These are phyloP conservation scores for Pleuronectes platessa DNA, from an alignment of 2,113 vertebrate genomes.

Conservation along the genomic window DNA sequence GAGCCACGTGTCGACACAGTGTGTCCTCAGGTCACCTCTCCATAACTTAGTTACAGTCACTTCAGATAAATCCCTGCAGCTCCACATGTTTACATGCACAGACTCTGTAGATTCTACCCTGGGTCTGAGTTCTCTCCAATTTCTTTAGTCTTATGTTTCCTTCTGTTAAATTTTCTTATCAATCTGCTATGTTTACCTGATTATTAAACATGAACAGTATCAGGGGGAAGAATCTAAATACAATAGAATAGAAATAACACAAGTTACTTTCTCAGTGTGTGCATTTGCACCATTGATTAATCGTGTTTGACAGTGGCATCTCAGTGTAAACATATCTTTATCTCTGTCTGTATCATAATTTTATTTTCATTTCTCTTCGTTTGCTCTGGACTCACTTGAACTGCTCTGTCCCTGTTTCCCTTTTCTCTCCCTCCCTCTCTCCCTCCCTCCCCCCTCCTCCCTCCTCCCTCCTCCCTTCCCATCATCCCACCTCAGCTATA, in stretches of 20 bases:
- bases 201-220: not conserved
- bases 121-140: not conserved
- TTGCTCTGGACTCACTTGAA: conserved; percentile 63
- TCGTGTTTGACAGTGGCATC: conserved; percentile 24
- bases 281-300: conserved; percentile 18
- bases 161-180: conserved; percentile 1
- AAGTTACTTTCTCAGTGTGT: not conserved
- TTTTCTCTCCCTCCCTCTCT: conserved; percentile 29
- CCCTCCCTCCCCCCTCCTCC: not conserved
- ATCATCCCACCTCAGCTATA: conserved; percentile 32
- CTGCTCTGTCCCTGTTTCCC: conserved; percentile 61
- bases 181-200: conserved; percentile 19
- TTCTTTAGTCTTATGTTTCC: not conserved
- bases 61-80: conserved; percentile 24
- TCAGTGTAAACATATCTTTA: conserved; percentile 40
- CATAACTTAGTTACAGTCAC: conserved; percentile 29
- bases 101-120: not conserved
- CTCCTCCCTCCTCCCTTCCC: conserved; percentile 32
- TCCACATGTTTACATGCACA: conserved; percentile 27
- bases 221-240: not conserved
- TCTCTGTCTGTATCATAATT: conserved; percentile 41
- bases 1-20: conserved; percentile 36
- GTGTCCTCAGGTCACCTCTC: conserved; percentile 67
- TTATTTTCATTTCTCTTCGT: conserved; percentile 25
- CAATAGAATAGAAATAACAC: conserved; percentile 16